Percentiles rank a stretch among this genome's conserved stretches.
phyloP scores from a whole-genome alignment of 92 coral and sea anemone species.

The Parazoanthus darwini region DNA sequence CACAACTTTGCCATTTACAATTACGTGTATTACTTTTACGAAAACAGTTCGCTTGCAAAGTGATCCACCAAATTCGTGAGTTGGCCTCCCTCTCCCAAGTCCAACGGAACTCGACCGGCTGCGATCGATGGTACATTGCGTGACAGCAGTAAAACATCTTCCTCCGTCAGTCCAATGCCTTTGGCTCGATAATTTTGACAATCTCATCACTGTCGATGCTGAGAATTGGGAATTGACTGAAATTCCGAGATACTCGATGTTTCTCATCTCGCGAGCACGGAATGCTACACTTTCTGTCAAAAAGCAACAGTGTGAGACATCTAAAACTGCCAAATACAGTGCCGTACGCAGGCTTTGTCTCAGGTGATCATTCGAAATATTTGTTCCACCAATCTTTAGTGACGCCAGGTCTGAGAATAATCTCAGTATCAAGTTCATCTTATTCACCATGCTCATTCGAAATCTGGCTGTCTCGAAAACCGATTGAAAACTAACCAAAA shows the following conservation, averaged over 20 bases:
- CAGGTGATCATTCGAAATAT: neutral
- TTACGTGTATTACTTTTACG: neutral
- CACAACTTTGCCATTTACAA: neutral
- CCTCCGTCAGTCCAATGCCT: neutral
- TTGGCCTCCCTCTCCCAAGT: neutral
- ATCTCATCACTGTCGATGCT: neutral
- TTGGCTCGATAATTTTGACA: neutral
- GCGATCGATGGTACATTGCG: neutral
- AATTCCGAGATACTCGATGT: neutral
- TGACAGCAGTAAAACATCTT: neutral
- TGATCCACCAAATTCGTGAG: neutral
- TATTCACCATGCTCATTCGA: too few species aligned
- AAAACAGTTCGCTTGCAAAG: neutral
- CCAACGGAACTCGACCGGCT: neutral
- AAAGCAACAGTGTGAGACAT: neutral
- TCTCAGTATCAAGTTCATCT: neutral
- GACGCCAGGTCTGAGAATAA: neutral
- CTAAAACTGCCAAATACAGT: neutral
- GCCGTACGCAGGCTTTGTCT: neutral
- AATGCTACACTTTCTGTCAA: neutral
- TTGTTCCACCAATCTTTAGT: neutral
- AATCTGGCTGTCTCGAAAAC: too few species aligned
- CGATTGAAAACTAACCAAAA: too few species aligned
- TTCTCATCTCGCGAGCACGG: neutral
- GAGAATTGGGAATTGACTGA: neutral